Conservation (phyloP, 2,888 invertebrate genomes). For the Himalopsyche anomala region DNA sequence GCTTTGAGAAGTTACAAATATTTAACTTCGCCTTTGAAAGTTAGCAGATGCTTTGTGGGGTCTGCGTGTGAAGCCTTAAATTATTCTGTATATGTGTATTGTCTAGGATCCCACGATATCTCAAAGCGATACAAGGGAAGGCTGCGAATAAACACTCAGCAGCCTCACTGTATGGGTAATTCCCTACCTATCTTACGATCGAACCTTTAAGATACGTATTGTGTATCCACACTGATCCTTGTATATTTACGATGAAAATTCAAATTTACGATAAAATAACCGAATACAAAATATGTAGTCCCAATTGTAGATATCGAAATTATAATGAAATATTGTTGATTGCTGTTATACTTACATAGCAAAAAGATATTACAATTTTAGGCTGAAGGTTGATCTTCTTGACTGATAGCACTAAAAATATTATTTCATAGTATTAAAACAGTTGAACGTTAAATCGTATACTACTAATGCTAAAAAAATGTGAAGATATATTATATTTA, state of each 20-base stretch:
- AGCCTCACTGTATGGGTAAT: conserved; percentile 5
- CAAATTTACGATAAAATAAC: too few relatives aligned
- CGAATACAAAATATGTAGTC: neutral
- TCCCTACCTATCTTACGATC: conserved; percentile 25
- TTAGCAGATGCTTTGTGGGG: conserved; percentile 22
- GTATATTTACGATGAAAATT: too few relatives aligned
- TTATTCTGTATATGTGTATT: conserved; percentile 14
- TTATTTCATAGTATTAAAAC: too few relatives aligned
- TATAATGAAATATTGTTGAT: too few relatives aligned
- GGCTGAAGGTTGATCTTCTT: too few relatives aligned
- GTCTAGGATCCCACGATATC: conserved; percentile 1
- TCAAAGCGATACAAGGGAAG: conserved; percentile 9
- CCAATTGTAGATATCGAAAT: neutral
- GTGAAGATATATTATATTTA: too few relatives aligned
- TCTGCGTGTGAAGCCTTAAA: conserved; percentile 26
- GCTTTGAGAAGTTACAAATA: conserved; percentile 33
- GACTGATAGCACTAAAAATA: too few relatives aligned
- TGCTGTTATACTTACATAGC: too few relatives aligned
- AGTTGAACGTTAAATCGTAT: too few relatives aligned
- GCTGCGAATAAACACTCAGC: neutral
- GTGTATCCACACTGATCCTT: too few relatives aligned
- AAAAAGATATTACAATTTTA: too few relatives aligned
- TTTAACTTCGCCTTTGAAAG: conserved; percentile 20
- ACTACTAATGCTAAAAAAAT: too few relatives aligned
- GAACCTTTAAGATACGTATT: conserved; percentile 10